phyloP scores from a whole-genome alignment of 2,113 vertebrate genomes.

The Sialia sialis region DNA sequence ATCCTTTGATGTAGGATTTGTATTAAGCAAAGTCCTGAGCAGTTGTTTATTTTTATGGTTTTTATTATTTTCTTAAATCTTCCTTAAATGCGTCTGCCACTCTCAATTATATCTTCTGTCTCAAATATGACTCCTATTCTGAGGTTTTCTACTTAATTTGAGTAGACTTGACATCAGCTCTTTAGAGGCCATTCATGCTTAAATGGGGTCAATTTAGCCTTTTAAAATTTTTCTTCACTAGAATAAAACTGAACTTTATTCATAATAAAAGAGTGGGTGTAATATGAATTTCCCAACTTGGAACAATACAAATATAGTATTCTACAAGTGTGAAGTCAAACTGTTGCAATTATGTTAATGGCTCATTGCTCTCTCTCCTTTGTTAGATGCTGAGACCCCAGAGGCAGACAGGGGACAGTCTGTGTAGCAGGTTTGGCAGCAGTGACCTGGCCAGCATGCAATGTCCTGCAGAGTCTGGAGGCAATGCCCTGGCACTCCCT shows the following conservation, averaged over 20 bases:
- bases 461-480: neutral
- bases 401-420: neutral
- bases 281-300: neutral
- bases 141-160: neutral
- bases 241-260: neutral
- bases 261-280: rapidly evolving
- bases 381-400: rapidly evolving
- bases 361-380: neutral
- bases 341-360: neutral
- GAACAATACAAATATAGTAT: rapidly evolving
- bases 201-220: neutral
- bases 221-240: neutral
- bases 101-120: neutral
- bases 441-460: neutral
- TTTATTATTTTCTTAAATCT: neutral
- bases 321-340: neutral
- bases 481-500: neutral
- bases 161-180: neutral
- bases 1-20: neutral
- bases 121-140: neutral
- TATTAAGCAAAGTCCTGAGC: neutral
- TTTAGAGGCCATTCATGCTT: neutral
- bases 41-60: neutral
- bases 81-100: neutral
- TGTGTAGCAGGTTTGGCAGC: neutral